Conservation (phyloP, 2,888 invertebrate species). For the Neelides folsomi region DNA sequence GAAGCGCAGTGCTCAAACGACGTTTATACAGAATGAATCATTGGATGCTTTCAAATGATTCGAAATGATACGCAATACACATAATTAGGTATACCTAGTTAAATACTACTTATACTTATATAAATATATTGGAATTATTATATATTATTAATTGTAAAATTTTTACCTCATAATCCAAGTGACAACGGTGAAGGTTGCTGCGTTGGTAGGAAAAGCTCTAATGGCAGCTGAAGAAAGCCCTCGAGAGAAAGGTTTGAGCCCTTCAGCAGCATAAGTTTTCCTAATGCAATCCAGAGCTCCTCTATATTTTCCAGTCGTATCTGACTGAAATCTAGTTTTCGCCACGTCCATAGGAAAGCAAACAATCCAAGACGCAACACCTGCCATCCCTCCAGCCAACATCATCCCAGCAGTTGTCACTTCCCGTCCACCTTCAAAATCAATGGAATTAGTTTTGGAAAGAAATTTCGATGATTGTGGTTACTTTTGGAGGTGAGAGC, state of each 20-base stretch:
- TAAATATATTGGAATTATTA: no score
- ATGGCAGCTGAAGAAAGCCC: constrained; percentile 66
- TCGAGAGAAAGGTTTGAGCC: constrained; percentile 55
- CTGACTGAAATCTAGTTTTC: constrained; percentile 74
- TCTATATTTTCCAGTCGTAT: constrained; percentile 48
- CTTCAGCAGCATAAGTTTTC: constrained; percentile 56
- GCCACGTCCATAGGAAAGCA: constrained; percentile 81
- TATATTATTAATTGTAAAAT: not conserved
- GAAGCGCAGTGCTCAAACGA: no score
- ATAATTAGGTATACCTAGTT: no score
- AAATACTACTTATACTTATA: no score
- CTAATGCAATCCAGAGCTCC: constrained; percentile 60
- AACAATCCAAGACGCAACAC: constrained; percentile 69
- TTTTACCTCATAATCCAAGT: constrained; percentile 54
- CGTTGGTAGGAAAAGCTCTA: constrained; percentile 85
- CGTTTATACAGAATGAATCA: no score
- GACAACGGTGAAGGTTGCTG: constrained; percentile 78
- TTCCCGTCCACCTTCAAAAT: constrained; percentile 34
- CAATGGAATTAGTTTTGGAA: not conserved
- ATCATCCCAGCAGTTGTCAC: constrained; percentile 55
- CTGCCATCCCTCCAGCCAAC: constrained; percentile 71
- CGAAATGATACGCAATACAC: no score
- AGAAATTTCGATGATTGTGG: not conserved
- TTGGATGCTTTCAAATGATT: no score
- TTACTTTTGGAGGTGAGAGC: constrained; percentile 43